Evolutionary conservation across 30 jellyfish, hydroid and myxozoan species (phyloP).

Genomic region (Hydractinia echinata): DNA sequence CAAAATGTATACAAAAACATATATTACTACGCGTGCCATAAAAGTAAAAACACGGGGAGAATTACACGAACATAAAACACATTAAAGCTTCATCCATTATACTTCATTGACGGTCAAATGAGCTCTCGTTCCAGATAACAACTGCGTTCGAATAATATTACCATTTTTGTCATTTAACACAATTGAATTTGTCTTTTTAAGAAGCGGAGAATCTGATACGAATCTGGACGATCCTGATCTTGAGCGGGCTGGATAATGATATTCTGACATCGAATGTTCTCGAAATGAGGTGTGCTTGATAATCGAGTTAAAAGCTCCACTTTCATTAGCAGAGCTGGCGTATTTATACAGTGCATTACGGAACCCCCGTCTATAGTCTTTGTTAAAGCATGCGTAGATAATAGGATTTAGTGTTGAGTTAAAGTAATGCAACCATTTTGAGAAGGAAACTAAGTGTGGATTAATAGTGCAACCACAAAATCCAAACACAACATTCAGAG

Average conservation of each 20-base stretch:
- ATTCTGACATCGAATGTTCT: background rate
- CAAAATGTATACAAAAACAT: no score
- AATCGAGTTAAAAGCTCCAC: background rate
- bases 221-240: background rate
- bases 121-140: no score
- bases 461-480: conserved; percentile 24
- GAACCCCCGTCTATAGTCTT: conserved; percentile 49
- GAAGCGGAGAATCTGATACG: no score
- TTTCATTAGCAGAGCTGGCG: background rate
- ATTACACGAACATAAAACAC: no score
- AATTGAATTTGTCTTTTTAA: no score
- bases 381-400: conserved; percentile 54
- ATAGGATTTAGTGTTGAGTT: conserved; percentile 60
- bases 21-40: no score
- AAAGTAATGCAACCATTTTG: conserved; percentile 62
- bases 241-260: background rate
- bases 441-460: conserved; percentile 27
- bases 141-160: no score
- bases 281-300: conserved; percentile 5
- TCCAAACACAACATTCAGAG: conserved; percentile 45
- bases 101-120: no score
- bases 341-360: conserved; percentile 6
- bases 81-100: no score
- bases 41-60: no score
- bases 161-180: no score